Percentiles rank a stretch among this genome's conserved stretches.
These are phyloP conservation scores for Prolemur simus DNA, from an alignment of 2,113 vertebrate species.

Conservation along the genomic window DNA sequence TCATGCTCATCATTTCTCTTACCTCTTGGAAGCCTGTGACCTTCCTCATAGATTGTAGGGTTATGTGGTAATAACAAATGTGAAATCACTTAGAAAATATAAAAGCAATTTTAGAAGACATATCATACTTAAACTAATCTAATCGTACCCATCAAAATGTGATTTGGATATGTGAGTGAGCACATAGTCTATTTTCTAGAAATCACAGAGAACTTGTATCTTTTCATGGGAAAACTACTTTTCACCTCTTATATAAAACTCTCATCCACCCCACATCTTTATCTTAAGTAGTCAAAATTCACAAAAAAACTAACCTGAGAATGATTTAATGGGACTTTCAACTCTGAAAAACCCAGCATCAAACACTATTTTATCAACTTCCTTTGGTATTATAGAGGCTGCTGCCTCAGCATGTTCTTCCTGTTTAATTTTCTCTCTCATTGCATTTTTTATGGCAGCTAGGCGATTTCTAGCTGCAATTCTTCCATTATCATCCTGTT, in stretches of 20 bases:
- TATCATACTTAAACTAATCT: background rate
- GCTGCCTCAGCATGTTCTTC: background rate
- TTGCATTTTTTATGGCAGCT: constrained; percentile 91
- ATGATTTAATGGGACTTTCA: constrained; percentile 91
- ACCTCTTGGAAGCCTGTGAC: background rate
- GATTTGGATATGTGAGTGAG: background rate
- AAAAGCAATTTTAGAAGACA: background rate
- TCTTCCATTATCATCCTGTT: constrained; percentile 75
- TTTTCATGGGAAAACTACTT: background rate
- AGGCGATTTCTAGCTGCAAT: constrained; percentile 88
- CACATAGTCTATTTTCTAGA: background rate
- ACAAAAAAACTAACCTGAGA: constrained; percentile 83
- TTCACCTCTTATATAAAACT: background rate
- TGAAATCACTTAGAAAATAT: background rate
- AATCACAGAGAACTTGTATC: background rate
- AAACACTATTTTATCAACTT: constrained; percentile 86
- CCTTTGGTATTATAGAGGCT: background rate
- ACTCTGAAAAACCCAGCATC: constrained; percentile 93
- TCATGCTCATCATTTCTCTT: background rate
- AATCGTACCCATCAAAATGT: background rate
- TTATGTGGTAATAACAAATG: background rate
- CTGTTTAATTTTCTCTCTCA: constrained; percentile 85
- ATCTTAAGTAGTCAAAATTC: background rate
- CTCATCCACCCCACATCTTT: background rate
- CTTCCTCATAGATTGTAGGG: background rate